These are phyloP conservation scores for Magallana nippona DNA, from an alignment of 2,888 invertebrate species.

Conservation along the genomic window DNA sequence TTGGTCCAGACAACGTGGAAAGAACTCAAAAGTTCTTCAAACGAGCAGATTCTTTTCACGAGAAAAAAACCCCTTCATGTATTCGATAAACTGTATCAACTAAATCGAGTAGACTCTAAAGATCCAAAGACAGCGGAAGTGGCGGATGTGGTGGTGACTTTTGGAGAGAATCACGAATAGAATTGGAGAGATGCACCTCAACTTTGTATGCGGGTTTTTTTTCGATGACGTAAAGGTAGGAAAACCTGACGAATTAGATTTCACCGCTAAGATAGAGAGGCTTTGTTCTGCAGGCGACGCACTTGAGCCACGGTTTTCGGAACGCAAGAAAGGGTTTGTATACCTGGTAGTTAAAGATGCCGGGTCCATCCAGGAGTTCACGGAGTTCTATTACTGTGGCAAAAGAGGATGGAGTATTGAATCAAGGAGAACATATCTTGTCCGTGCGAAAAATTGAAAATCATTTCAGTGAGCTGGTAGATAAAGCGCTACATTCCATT, in stretches of 20 bases:
- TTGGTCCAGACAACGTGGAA: neutral
- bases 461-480: constrained; percentile 46
- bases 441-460: constrained; percentile 42
- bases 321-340: constrained; percentile 49
- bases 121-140: constrained; percentile 40
- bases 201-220: constrained; percentile 48
- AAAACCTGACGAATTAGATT: constrained; percentile 50
- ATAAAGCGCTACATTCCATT: constrained; percentile 36
- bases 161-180: constrained; percentile 30
- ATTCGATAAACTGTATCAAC: constrained; percentile 38
- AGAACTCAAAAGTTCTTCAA: constrained; percentile 7
- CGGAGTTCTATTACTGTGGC: constrained; percentile 45
- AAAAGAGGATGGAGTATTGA: constrained; percentile 38
- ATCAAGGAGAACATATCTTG: constrained; percentile 40
- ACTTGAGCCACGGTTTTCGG: constrained; percentile 38
- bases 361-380: constrained; percentile 9
- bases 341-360: constrained; percentile 46
- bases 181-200: constrained; percentile 44
- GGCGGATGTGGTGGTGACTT: constrained; percentile 41
- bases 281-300: constrained; percentile 36
- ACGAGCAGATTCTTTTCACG: constrained; percentile 32
- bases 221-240: constrained; percentile 51
- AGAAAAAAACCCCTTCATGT: constrained; percentile 30
- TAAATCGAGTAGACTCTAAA: constrained; percentile 28
- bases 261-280: constrained; percentile 45